Percentiles rank a stretch among this genome's conserved stretches.
Conservation (phyloP, 2,113 vertebrate genomes). For the Pithys albifrons region DNA sequence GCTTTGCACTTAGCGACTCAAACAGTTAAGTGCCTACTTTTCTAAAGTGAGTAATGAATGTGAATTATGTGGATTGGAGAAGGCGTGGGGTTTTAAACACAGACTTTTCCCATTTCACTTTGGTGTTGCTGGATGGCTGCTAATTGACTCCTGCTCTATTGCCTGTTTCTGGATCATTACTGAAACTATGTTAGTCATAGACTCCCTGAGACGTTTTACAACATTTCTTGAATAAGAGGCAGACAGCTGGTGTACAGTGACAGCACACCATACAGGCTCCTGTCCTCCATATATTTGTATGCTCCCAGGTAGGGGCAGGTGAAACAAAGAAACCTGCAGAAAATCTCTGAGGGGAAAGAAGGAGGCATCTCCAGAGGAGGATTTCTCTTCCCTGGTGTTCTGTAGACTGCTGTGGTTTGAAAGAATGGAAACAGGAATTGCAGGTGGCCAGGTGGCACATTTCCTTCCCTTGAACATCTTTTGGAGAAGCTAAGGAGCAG, state of each 20-base stretch:
- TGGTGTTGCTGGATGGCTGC: not conserved
- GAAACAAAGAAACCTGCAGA: not conserved
- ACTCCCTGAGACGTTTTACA: conserved; percentile 45
- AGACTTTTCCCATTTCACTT: conserved; percentile 23
- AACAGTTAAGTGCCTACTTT: not conserved
- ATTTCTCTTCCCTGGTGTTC: not conserved
- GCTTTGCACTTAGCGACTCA: not conserved
- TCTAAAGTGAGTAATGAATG: not conserved
- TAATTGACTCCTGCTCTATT: conserved; percentile 51
- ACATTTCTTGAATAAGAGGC: conserved; percentile 1
- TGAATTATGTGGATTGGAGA: conserved; percentile 3
- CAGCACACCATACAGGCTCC: not conserved
- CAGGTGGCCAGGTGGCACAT: not conserved
- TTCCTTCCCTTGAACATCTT: not conserved
- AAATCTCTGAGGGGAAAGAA: not conserved
- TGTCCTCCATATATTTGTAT: not conserved
- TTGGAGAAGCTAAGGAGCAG: not conserved
- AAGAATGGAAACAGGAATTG: not conserved
- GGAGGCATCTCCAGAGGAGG: not conserved
- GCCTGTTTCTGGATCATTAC: conserved; percentile 35
- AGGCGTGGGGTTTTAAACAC: conserved; percentile 9
- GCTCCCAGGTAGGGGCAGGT: not conserved
- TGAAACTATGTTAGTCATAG: conserved; percentile 39
- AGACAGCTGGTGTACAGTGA: not conserved
- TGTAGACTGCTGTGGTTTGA: not conserved